phyloP scores from a whole-genome alignment of 2,888 invertebrate species.

The Geophilus truncorum region DNA sequence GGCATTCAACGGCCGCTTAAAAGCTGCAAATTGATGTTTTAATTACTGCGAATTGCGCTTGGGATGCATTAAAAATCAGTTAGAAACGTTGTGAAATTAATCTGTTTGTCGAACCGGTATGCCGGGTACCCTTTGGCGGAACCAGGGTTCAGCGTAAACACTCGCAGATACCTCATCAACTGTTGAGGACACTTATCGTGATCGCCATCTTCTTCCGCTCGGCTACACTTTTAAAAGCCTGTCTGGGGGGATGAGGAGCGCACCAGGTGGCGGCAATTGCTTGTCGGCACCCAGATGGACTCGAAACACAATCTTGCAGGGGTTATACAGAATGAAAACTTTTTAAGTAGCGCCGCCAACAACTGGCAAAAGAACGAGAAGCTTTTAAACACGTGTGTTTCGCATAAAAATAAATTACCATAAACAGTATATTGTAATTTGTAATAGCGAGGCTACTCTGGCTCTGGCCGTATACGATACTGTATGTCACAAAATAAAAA shows the following conservation, averaged over 20 bases:
- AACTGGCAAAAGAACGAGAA: background rate
- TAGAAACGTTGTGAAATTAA: background rate
- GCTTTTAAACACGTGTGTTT: background rate
- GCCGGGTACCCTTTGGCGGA: background rate
- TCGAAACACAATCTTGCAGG: conserved; percentile 4
- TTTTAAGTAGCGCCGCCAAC: background rate
- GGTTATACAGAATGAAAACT: background rate
- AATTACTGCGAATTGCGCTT: background rate
- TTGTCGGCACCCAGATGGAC: conserved; percentile 3
- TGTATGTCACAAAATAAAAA: no score
- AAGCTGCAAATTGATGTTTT: background rate
- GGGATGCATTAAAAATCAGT: background rate
- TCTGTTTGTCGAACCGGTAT: background rate
- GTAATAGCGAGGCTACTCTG: no score
- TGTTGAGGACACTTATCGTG: background rate
- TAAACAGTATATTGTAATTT: no score
- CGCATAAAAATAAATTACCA: background rate
- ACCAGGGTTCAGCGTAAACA: background rate
- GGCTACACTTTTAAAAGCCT: background rate
- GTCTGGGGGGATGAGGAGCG: background rate
- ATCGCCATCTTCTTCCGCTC: background rate
- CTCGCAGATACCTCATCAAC: background rate
- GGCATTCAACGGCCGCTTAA: background rate
- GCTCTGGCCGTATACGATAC: no score
- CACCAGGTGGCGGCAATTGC: background rate